These are phyloP conservation scores for Lepus oiostolus DNA, from an alignment of 2,797 vertebrate genomes.

Conservation along the genomic window DNA sequence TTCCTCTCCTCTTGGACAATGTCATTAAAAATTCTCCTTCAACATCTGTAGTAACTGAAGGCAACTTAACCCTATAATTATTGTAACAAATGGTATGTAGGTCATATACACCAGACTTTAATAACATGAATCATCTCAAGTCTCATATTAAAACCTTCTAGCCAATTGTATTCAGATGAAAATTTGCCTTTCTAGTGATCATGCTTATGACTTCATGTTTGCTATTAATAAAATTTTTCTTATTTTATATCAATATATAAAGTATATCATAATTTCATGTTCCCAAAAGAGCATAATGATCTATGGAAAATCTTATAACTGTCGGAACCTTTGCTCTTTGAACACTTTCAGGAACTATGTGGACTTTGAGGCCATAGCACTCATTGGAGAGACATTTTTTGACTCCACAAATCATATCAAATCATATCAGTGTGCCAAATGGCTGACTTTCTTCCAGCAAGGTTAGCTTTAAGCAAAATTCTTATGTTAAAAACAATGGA, in stretches of 20 bases:
- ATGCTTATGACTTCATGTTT: constrained; percentile 5
- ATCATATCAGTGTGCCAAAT: not conserved
- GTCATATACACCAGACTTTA: not conserved
- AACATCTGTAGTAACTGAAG: constrained; percentile 2
- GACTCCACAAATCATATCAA: not conserved
- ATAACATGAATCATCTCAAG: not conserved
- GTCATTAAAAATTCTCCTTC: not conserved
- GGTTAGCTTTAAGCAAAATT: constrained; percentile 1
- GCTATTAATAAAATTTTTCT: not conserved
- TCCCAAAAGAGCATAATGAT: not conserved
- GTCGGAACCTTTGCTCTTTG: not conserved
- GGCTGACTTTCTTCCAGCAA: not conserved
- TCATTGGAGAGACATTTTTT: not conserved
- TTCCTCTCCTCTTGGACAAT: not conserved
- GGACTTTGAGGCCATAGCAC: not conserved
- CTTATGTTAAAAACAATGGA: not conserved
- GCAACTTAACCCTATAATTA: not conserved
- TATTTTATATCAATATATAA: not conserved
- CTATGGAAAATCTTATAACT: not conserved
- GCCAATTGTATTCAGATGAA: not conserved
- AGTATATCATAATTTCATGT: not conserved
- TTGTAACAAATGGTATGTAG: not conserved
- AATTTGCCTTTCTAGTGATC: not conserved
- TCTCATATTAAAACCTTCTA: not conserved
- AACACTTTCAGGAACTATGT: not conserved